Base-by-base conservation (phyloP, 2,113 vertebrate species). In the Phylloscopus trochiloides region DNA sequence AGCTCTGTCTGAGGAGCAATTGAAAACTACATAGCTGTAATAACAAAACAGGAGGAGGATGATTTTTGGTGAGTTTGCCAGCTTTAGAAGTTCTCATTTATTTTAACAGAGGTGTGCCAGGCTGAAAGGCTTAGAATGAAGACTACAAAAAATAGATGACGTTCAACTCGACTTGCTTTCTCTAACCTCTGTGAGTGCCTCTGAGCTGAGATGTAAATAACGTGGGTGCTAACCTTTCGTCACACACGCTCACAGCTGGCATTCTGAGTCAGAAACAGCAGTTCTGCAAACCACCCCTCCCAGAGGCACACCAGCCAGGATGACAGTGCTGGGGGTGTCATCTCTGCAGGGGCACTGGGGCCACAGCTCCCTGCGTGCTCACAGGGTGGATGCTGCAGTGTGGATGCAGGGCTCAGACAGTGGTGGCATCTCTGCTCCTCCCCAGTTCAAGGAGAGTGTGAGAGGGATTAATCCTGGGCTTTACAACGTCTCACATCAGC, bases 361-460 rank as follows among this genome's bases (percentile, higher is more conserved):
- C 36, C 20, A 26, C 86, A 73, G 79, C 78, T 82, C 68, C 61
- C 45, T 9, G 43, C 8, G 9, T 38, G 70, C 20, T 42, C 74
- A 22, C 77, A 38, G 78, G 1, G 0, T 1, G 31, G 12, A 2
- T 76, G 88, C 72, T 36, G 66, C 36, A 42, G 40, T 18, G 40
- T 3, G 42, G 42, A 13, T 6, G 36, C 43, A 52, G 66, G 62
- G 52, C 3, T 91, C 79, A 52, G 65, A 2, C 0, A 2, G 2
- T 11, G 68, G 28, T 14, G 70, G 32, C 67, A 50, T 8, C 77
- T 62, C 86, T 65, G 45, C 78, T 62, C 51, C 50, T 82, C 58
- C 67, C 45, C 1, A 32, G 18, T 0, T 28, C 42, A 9, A 40
- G 61, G 63, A 58, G 58, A 62, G 38, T 0, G 1, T 5, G 45